Evolutionary conservation across 2,888 invertebrate genomes (phyloP), one percentile per base, ranked within the genome.

Genomic region (Tridacna gigas): DNA sequence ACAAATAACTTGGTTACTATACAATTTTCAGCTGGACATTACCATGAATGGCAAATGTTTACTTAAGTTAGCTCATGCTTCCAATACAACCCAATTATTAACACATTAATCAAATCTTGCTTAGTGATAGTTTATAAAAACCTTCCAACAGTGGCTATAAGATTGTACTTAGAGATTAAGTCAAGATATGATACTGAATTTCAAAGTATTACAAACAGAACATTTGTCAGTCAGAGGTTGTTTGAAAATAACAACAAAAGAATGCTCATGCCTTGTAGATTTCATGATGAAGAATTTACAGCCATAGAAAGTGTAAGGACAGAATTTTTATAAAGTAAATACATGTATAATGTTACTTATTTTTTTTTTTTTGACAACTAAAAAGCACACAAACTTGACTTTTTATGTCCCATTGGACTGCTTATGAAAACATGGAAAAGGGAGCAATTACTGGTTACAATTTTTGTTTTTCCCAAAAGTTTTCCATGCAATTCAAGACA

Each of bases 121-220:
- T 37, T 48, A 69, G 69, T 69, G 69, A 69, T 69, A 69, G 69
- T 69, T 45, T 69, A 69, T 45, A 69, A 69, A 45, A 69, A 69
- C 69, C 47, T 69, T 47, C 69, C 69, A 69, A 69, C 69, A 69
- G 48, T 47, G 22, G 47, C 69, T 69, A 45, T 47, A 69, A 37
- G 69, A 47, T 20, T 69, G 69, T 69, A 69, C 69, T 69, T 69
- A 48, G 22, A 47, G 69, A 69, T 69, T 69, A 69, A 47, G 45
- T 48, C 48, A 22, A 69, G 69, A 69, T 69, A 69, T 69, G 69
- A 69, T 69, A 37, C 47, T 69, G 47, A 47, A 69, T 69, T 69
- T 69, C 48, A 69, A 22, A 69, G 69, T 69, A 47, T 47, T n/a
- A 47, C 48, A n/a, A 48, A 15, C 47, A 47, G 69, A 69, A 15